Conservation (phyloP, 2,888 invertebrate species). For the Horisme vitalbata region DNA sequence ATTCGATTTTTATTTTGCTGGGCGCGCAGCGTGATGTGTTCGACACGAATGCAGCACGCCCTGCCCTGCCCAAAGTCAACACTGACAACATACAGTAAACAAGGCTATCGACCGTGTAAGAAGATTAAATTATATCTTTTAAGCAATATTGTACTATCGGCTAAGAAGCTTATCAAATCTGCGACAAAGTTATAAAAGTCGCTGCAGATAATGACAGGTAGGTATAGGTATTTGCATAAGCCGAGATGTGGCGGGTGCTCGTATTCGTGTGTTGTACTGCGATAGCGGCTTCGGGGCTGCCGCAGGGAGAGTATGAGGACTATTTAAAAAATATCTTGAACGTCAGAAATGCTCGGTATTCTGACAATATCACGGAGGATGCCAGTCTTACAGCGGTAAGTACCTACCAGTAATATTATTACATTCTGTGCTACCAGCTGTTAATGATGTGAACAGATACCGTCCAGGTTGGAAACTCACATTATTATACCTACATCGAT, state of each 20-base stretch:
- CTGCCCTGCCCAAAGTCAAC: too few species aligned
- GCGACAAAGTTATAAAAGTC: conserved; percentile 41
- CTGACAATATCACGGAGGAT: conserved; percentile 62
- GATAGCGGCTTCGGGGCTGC: conserved; percentile 40
- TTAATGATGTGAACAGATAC: too few species aligned
- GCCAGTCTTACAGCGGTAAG: conserved; percentile 65
- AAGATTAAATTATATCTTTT: conserved; percentile 6
- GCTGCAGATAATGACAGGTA: not conserved
- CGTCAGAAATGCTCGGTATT: conserved; percentile 41
- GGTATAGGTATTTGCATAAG: conserved; percentile 16
- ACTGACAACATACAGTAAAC: too few species aligned
- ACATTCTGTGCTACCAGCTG: too few species aligned
- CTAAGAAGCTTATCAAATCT: conserved; percentile 37
- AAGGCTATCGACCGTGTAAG: not conserved
- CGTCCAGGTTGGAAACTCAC: too few species aligned
- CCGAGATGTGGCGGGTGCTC: conserved; percentile 33
- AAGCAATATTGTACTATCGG: conserved; percentile 26
- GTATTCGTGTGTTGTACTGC: conserved; percentile 33
- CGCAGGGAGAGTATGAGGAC: conserved; percentile 40
- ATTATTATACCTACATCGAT: too few species aligned
- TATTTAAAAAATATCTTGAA: conserved; percentile 44
- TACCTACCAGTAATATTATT: too few species aligned
- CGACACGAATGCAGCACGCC: too few species aligned
- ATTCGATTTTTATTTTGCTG: too few species aligned
- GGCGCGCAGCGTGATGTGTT: too few species aligned